These are phyloP conservation scores for Eupelmus urozonus DNA, from an alignment of 2,888 invertebrate genomes.

Conservation along the genomic window DNA sequence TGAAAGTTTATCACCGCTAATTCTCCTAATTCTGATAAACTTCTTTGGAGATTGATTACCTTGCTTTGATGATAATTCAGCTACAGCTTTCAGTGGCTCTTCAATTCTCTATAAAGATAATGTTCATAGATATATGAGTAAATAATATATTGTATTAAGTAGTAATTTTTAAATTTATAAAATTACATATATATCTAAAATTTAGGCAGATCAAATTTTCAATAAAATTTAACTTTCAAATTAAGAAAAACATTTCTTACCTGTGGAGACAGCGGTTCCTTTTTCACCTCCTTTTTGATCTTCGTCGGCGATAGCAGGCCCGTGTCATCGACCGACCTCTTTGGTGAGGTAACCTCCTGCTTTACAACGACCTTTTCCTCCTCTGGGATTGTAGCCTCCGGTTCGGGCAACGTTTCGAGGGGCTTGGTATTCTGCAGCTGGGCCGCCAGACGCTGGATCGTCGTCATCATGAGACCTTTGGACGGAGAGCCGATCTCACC, in stretches of 20 bases:
- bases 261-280: slow-evolving; percentile 36
- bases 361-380: slow-evolving; percentile 4
- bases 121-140: no score
- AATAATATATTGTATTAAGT: no score
- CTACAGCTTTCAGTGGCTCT: slow-evolving; percentile 23
- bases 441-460: slow-evolving; percentile 74
- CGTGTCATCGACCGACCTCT: slow-evolving; percentile 5
- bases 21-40: slow-evolving; percentile 76
- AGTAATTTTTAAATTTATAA: no score
- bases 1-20: slow-evolving; percentile 77
- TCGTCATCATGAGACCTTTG: slow-evolving; percentile 72
- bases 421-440: slow-evolving; percentile 70
- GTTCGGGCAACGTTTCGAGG: slow-evolving; percentile 35
- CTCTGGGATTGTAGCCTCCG: slow-evolving; percentile 32
- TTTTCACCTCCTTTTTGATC: slow-evolving; percentile 39
- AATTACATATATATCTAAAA: neutral
- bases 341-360: slow-evolving; percentile 15
- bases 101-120: slow-evolving; percentile 16
- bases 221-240: neutral
- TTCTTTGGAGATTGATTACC: slow-evolving; percentile 37
- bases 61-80: slow-evolving; percentile 12
- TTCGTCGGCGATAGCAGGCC: neutral
- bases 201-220: neutral
- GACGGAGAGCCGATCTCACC: slow-evolving; percentile 64
- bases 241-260: slow-evolving; percentile 12